Evolutionary conservation across 2,888 invertebrate genomes (phyloP).

Genomic region (Tribolium freemani): DNA sequence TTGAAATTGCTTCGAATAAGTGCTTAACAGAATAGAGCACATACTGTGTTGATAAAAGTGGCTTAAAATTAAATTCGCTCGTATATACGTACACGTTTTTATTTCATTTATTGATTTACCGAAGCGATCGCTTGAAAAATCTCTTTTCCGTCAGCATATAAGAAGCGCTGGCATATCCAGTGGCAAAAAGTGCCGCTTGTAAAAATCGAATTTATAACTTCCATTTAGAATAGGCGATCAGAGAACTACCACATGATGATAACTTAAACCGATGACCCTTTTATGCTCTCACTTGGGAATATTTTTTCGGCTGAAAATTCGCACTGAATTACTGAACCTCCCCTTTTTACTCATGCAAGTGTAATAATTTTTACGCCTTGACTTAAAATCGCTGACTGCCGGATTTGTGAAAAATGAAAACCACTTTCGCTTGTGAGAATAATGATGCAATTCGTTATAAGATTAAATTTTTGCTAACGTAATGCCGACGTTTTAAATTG

Average conservation of each 20-base stretch:
- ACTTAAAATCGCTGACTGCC: slow-evolving; percentile 33
- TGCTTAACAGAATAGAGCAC: background rate
- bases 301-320: slow-evolving; percentile 3
- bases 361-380: slow-evolving; percentile 25
- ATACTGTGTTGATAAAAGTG: no score
- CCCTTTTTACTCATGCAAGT: slow-evolving; percentile 19
- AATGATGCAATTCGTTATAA: slow-evolving; percentile 47
- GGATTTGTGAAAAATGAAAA: slow-evolving; percentile 39
- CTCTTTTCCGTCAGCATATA: no score
- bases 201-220: slow-evolving; percentile 21
- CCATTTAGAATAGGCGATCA: slow-evolving; percentile 17
- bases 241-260: background rate
- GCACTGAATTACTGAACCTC: slow-evolving; percentile 8
- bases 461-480: slow-evolving; percentile 47
- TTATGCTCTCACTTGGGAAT: background rate
- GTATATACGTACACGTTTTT: no score
- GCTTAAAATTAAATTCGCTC: no score
- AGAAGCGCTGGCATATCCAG: background rate
- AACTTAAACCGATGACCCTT: background rate
- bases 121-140: no score
- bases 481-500: slow-evolving; percentile 46
- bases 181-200: background rate
- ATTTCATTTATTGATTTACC: no score
- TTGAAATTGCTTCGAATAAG: background rate
- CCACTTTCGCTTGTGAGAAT: slow-evolving; percentile 36